Percentiles rank a stretch among this genome's conserved stretches.
These are phyloP conservation scores for Nyctalus aviator DNA, from an alignment of 2,797 vertebrate genomes.

Conservation along the genomic window DNA sequence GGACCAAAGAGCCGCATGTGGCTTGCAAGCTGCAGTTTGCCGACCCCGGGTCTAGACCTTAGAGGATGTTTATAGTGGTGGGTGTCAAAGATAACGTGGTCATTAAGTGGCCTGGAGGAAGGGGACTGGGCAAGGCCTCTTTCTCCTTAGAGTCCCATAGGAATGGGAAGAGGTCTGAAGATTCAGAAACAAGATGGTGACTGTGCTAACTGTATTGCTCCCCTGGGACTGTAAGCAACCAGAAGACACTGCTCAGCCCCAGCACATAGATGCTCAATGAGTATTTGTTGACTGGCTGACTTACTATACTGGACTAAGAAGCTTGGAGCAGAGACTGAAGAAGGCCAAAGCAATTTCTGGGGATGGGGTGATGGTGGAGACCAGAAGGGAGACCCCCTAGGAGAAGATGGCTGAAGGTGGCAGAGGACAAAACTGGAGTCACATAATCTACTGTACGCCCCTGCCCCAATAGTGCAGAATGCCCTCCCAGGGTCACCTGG, in stretches of 20 bases:
- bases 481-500: background rate
- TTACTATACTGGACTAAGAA: background rate
- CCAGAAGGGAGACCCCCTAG: background rate
- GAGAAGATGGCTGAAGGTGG: background rate
- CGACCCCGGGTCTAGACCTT: background rate
- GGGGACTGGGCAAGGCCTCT: background rate
- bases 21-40: too few relatives aligned
- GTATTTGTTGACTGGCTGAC: background rate
- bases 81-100: background rate
- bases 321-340: background rate
- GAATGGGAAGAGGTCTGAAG: background rate
- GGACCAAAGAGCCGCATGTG: too few relatives aligned
- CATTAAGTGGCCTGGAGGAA: background rate
- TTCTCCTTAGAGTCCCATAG: background rate
- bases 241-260: background rate
- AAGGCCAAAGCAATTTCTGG: background rate
- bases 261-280: background rate
- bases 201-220: background rate
- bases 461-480: too few relatives aligned
- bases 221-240: too few relatives aligned
- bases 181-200: conserved; percentile 9
- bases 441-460: accelerated
- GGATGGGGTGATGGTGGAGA: background rate
- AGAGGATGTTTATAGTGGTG: background rate
- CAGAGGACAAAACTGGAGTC: background rate